A percentile compares a stretch with the other conserved stretches of the same genome.
Conservation (phyloP, 1,140 invertebrate species). For the Tribolium madens region DNA sequence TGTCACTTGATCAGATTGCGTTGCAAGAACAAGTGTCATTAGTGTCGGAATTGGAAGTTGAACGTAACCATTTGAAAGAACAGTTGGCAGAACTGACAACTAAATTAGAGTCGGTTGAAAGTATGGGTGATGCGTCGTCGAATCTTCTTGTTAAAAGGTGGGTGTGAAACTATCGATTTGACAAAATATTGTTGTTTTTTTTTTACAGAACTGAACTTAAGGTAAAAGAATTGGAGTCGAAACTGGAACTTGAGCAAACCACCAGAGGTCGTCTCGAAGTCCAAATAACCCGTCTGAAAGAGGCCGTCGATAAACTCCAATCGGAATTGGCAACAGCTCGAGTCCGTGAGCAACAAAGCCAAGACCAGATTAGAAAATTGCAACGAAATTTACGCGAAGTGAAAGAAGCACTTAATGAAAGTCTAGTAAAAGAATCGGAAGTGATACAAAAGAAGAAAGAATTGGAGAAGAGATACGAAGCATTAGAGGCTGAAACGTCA, state of each 20-base stretch:
- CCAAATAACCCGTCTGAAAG: conserved; percentile 85
- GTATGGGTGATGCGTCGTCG: conserved; percentile 80
- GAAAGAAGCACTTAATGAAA: conserved; percentile 77
- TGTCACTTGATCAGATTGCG: conserved; percentile 85
- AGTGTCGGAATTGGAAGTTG: conserved; percentile 82
- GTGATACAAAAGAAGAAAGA: conserved; percentile 76
- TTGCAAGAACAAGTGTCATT: conserved; percentile 84
- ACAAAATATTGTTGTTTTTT: too few species aligned
- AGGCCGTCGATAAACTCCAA: conserved; percentile 84
- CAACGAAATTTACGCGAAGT: conserved; percentile 70
- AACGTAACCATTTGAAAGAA: conserved; percentile 81
- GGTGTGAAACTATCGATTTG: too few species aligned
- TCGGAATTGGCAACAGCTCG: conserved; percentile 78
- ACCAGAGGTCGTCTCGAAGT: conserved; percentile 86
- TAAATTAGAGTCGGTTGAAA: conserved; percentile 83
- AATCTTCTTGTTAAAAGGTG: conserved; percentile 79
- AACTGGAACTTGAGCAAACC: conserved; percentile 89
- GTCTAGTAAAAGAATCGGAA: conserved; percentile 79
- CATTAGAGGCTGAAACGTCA: conserved; percentile 74
- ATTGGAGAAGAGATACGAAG: conserved; percentile 77
- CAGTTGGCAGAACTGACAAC: conserved; percentile 81
- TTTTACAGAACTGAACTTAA: conserved; percentile 77
- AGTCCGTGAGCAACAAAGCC: conserved; percentile 78
- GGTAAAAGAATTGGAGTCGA: conserved; percentile 89
- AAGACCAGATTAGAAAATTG: conserved; percentile 81